Evolutionary conservation across 2,797 vertebrate species (phyloP), one percentile per base, ranked within the genome.

Genomic region (Melanotaenia pygmaea): DNA sequence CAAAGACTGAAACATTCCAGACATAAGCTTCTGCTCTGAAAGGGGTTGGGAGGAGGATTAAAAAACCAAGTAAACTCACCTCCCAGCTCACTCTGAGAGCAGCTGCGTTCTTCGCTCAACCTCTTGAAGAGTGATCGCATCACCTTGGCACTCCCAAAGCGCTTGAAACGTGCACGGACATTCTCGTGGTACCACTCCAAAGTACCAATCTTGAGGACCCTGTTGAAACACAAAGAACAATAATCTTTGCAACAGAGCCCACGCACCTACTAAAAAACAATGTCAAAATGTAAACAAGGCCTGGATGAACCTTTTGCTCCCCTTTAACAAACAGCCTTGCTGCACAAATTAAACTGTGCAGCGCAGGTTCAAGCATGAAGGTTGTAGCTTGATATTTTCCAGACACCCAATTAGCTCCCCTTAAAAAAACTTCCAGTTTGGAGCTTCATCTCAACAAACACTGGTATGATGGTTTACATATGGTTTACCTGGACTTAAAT

Each of bases 131-230:
- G 96, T 0, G 95, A 98, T 14, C 91, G 94, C 92, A 98, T 94
- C 73, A 99, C 97, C 62, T 98, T 97, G 84, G 96, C 96, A 0
- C 97, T 98, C 66, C 97, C 98, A 7, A 97, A 98, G 1, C 92
- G 91, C 87, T 96, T 97, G 90, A 99, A 99, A 9, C 96, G 96
- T 28, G 96, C 87, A 0, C 93, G 91, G 37, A 98, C 91, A 0
- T 96, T 96, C 32, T 96, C 89, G 0, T 99, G 94, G 91, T 96
- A 99, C 97, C 97, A 98, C 61, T 97, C 96, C 86, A 98, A 85
- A 0, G 96, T 97, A 6, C 97, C 95, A 0, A 96, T 95, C 93
- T 95, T 97, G 70, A 97, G 93, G 0, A 96, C 93, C 84, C 98
- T 99, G 91, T 20, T 26, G 24, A 53, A 73, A 59, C 70, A 7